A percentile compares a stretch with the other conserved stretches of the same genome.
phyloP scores from a whole-genome alignment of 2,113 vertebrate species.

The Myotis lucifugus region DNA sequence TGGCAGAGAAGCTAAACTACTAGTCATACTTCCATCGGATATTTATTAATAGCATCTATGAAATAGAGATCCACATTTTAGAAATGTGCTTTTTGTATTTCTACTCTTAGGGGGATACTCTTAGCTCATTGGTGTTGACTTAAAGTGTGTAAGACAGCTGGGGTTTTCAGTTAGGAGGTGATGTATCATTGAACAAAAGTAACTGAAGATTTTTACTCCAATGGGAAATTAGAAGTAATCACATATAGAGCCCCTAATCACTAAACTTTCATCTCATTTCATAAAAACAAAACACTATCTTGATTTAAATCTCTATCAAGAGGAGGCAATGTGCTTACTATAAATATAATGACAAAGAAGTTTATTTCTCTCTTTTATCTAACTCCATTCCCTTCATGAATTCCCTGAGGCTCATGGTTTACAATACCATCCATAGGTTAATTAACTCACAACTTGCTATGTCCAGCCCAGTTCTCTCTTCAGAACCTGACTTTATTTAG shows the following conservation, averaged over 20 bases:
- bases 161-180: not conserved
- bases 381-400: not conserved
- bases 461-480: not conserved
- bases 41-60: not conserved
- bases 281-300: not conserved
- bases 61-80: not conserved
- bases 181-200: not conserved
- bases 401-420: not conserved
- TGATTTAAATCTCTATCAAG: not conserved
- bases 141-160: not conserved
- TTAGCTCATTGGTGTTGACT: not conserved
- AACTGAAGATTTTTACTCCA: slow-evolving; percentile 8
- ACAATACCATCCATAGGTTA: not conserved
- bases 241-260: not conserved
- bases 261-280: not conserved
- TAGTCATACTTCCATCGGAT: not conserved
- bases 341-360: not conserved
- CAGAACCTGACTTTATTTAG: not conserved
- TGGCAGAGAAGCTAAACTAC: not conserved
- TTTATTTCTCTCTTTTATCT: not conserved
- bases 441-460: not conserved
- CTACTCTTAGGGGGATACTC: not conserved
- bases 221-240: slow-evolving; percentile 39
- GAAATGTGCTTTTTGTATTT: not conserved
- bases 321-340: not conserved